phyloP scores from a whole-genome alignment of 1,140 invertebrate genomes.

The Proctacanthus coquilletti region DNA sequence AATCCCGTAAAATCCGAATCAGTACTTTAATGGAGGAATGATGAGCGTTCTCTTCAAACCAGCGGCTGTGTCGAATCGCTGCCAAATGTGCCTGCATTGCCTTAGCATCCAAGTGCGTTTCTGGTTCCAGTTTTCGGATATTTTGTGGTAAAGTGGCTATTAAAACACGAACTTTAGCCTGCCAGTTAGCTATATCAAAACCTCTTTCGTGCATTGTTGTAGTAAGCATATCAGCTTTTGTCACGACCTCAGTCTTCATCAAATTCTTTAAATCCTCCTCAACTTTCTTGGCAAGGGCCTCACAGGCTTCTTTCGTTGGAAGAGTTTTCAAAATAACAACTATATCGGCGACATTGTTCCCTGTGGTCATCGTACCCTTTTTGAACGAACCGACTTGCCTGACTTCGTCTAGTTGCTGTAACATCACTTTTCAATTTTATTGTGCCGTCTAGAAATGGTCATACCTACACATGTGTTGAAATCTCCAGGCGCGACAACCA shows the following conservation, averaged over 20 bases:
- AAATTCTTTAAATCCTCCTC: constrained; percentile 61
- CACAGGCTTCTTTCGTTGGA: constrained; percentile 88
- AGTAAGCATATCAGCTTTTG: constrained; percentile 42
- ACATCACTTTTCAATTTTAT: neutral
- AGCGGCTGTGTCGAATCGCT: constrained; percentile 85
- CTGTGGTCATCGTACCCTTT: constrained; percentile 93
- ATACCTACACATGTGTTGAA: constrained; percentile 93
- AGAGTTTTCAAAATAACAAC: constrained; percentile 97
- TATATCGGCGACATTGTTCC: constrained; percentile 89
- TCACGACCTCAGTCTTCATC: constrained; percentile 41
- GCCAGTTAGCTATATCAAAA: constrained; percentile 65
- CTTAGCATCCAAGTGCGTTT: constrained; percentile 77
- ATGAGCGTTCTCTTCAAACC: constrained; percentile 98
- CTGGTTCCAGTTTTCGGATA: constrained; percentile 80
- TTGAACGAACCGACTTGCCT: constrained; percentile 94
- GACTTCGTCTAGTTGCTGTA: constrained; percentile 88
- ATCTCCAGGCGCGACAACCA: constrained; percentile 80
- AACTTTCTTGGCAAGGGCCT: constrained; percentile 79
- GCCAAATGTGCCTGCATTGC: constrained; percentile 77
- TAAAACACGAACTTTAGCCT: constrained; percentile 74
- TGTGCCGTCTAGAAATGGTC: no score
- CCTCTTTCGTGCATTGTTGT: constrained; percentile 56
- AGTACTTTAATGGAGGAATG: constrained; percentile 90
- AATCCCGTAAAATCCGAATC: constrained; percentile 80
- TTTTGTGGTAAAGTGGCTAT: constrained; percentile 90